A percentile compares a stretch with the other conserved stretches of the same genome.
phyloP scores from a whole-genome alignment of 2,888 invertebrate genomes.

The Orthonychiurus folsomi region DNA sequence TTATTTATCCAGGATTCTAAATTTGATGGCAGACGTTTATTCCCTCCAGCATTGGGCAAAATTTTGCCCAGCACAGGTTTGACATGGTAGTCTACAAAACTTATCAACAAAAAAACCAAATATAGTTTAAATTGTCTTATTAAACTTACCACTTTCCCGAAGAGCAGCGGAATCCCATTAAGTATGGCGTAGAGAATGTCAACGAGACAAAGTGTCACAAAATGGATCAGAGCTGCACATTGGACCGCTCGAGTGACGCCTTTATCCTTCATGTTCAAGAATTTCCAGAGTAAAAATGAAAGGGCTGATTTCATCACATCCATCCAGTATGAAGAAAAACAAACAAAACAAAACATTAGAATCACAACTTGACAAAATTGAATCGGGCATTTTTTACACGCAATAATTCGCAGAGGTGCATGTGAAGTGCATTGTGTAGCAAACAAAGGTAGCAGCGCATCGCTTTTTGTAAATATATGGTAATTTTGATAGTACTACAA shows the following conservation, averaged over 20 bases:
- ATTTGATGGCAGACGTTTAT: no score
- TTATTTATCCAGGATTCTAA: no score
- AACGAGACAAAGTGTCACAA: constrained; percentile 25
- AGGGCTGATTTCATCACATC: no score
- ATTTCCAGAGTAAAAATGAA: constrained; percentile 34
- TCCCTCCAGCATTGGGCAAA: no score
- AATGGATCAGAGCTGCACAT: constrained; percentile 29
- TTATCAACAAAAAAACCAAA: no score
- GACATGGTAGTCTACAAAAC: no score
- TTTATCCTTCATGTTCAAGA: constrained; percentile 36
- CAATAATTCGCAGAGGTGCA: no score
- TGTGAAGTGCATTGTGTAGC: neutral
- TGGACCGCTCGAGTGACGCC: constrained; percentile 31
- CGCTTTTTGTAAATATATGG: no score
- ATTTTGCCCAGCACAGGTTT: no score
- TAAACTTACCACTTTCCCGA: constrained; percentile 10
- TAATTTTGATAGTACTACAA: neutral
- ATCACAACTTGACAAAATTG: neutral
- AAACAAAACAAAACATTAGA: neutral
- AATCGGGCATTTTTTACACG: neutral
- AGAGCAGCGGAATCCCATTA: constrained; percentile 11
- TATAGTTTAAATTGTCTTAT: no score
- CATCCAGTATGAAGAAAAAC: no score
- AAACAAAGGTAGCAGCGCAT: neutral
- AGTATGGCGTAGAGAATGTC: constrained; percentile 28